Percentiles rank a stretch among this genome's conserved stretches.
Conservation (phyloP, 1,140 invertebrate genomes). For the Dinothrombium tinctorium region DNA sequence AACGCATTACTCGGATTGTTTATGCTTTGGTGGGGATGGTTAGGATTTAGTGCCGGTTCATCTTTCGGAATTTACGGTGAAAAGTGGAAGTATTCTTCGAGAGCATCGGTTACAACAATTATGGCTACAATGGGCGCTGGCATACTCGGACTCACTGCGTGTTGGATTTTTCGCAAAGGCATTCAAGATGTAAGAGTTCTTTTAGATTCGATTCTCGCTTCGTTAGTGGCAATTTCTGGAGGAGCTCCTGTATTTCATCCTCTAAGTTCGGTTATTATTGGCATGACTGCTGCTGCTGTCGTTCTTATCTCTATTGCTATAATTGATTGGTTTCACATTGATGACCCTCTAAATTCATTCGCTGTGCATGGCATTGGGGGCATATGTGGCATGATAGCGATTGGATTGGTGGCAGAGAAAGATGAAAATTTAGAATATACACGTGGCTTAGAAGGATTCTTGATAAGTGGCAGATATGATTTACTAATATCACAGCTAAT, state of each 20-base stretch:
- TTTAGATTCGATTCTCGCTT: conserved; percentile 15
- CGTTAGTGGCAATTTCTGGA: conserved; percentile 16
- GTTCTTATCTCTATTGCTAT: conserved; percentile 12
- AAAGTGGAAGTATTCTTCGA: too few relatives aligned
- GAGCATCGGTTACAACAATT: too few relatives aligned
- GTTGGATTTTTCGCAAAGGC: conserved; percentile 8
- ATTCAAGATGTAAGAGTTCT: conserved; percentile 15
- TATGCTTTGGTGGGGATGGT: conserved; percentile 23
- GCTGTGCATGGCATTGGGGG: conserved; percentile 16
- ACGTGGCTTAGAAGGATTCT: conserved; percentile 11
- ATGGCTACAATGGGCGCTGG: too few relatives aligned
- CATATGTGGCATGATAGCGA: conserved; percentile 15
- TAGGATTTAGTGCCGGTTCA: too few relatives aligned
- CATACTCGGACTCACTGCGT: too few relatives aligned
- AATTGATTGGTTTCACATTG: conserved; percentile 12
- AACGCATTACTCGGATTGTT: conserved; percentile 17
- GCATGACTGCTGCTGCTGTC: conserved; percentile 10
- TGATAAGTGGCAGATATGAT: conserved; percentile 10
- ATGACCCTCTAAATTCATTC: conserved; percentile 17
- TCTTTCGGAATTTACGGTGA: too few relatives aligned
- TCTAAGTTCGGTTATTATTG: conserved; percentile 13
- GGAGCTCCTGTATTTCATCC: conserved; percentile 15
- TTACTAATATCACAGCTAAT: conserved; percentile 11
- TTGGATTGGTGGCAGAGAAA: conserved; percentile 14
- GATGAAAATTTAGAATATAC: conserved; percentile 13